Evolutionary conservation across 2,113 vertebrate species (phyloP), one percentile per base, ranked within the genome.

Genomic region (Ceyx cyanopectus): DNA sequence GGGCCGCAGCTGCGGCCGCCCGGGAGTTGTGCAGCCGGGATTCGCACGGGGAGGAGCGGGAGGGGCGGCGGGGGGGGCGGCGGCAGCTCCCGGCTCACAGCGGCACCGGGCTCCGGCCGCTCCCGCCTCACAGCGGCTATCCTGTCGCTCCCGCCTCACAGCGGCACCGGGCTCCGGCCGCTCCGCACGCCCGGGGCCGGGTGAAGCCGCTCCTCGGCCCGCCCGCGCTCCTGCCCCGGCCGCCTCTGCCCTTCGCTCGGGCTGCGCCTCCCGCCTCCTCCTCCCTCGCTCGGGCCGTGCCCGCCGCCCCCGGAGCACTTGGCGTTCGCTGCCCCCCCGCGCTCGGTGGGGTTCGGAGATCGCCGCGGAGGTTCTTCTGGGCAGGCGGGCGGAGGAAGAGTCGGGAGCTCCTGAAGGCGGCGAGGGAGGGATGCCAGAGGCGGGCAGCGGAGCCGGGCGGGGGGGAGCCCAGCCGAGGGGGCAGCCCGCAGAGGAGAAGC

Each of bases 331-430:
- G 56, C 76, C 94, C 83, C 83, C 74, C 92, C 81, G 81, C 43
- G 40, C 83, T 80, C 84, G 66, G 37, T 62, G 90, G 85, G 93
- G 89, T 83, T 80, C 23, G 61, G 46, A 90, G 70, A 8, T 57
- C 78, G 18, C 66, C 88, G 69, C 4, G 48, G 84, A 72, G 93
- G 74, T 87, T 93, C 91, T 96, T 96, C 88, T 92, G 68, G 51
- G 89, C 85, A 68, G 5, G n/a, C 90, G 78, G 87, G 37, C 77
- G 51, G 62, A 72, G 89, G 81, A 63, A 65, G 77, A 88, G 73
- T 40, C 6, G 10, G n/a, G 63, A 34, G 37, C 15, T 12, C 4
- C 41, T 14, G 63, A 18, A 8, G 7, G 78, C 86, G 20, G 61
- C 94, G 2, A 75, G 21, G 46, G 48, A 56, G 83, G 12, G 2